Conservation (phyloP, 2,797 vertebrate genomes). For the Oreonectes daqikongensis region DNA sequence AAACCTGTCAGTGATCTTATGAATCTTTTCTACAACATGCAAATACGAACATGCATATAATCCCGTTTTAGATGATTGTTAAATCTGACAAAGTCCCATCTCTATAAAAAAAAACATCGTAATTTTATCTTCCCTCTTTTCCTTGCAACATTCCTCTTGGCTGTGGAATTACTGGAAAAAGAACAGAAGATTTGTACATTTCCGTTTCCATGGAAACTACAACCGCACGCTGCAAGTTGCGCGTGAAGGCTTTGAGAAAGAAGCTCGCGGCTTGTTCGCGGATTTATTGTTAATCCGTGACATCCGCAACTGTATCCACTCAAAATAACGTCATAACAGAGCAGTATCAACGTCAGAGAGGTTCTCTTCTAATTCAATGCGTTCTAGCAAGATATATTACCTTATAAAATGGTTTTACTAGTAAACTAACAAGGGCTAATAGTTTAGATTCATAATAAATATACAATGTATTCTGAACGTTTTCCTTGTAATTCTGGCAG, state of each 20-base stretch:
- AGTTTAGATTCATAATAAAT: no score
- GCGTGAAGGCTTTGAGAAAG: constrained; percentile 22
- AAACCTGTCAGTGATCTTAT: no score
- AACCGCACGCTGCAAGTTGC: constrained; percentile 53
- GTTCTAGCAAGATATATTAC: not conserved
- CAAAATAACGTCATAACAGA: constrained; percentile 2
- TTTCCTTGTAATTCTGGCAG: no score
- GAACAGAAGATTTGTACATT: constrained; percentile 54
- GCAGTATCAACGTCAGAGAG: not conserved
- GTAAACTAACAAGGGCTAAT: not conserved
- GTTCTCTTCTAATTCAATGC: no score
- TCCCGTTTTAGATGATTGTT: not conserved
- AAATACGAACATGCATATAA: not conserved
- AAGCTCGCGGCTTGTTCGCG: not conserved
- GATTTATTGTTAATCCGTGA: constrained; percentile 29
- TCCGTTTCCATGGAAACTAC: constrained; percentile 67
- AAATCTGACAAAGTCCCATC: no score
- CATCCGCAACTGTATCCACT: constrained; percentile 1
- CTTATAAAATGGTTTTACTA: not conserved
- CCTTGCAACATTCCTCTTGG: not conserved
- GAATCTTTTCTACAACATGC: not conserved
- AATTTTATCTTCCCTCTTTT: not conserved
- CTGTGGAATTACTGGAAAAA: not conserved
- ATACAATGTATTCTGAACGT: no score
- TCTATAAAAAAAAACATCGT: no score